Percentiles rank a stretch among this genome's conserved stretches.
Conservation (phyloP, 2,113 vertebrate genomes). For the Sceloporus undulatus region DNA sequence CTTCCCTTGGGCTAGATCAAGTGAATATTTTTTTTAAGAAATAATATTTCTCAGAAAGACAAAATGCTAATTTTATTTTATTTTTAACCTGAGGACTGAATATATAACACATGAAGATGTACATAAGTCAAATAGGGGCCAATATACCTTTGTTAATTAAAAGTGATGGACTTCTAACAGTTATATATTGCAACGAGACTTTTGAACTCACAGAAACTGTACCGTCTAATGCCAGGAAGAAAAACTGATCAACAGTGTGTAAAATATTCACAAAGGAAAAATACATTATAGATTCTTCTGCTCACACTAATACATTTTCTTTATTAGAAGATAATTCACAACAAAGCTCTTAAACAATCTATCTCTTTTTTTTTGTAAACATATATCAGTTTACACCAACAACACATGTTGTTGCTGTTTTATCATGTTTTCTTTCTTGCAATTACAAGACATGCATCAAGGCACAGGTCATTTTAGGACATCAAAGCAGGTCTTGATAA, state of each 20-base stretch:
- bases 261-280: slow-evolving; percentile 9
- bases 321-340: neutral
- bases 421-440: slow-evolving; percentile 55
- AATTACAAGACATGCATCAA: slow-evolving; percentile 46
- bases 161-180: slow-evolving; percentile 65
- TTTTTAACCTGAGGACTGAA: slow-evolving; percentile 52
- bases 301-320: slow-evolving; percentile 1
- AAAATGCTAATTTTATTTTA: slow-evolving; percentile 49
- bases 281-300: neutral
- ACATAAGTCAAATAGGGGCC: slow-evolving; percentile 36
- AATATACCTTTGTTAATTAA: slow-evolving; percentile 57
- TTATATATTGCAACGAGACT: slow-evolving; percentile 52
- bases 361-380: neutral
- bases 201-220: slow-evolving; percentile 32
- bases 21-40: slow-evolving; percentile 8
- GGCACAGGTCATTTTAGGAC: slow-evolving; percentile 54
- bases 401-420: slow-evolving; percentile 31
- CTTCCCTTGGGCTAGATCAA: slow-evolving; percentile 34
- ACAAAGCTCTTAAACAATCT: slow-evolving; percentile 8
- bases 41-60: slow-evolving; percentile 46
- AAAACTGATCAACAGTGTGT: neutral
- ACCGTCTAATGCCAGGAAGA: slow-evolving; percentile 40
- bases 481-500: slow-evolving; percentile 68
- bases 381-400: slow-evolving; percentile 22
- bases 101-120: slow-evolving; percentile 59